Evolutionary conservation across 2,113 vertebrate species (phyloP).

Genomic region (Desmodus rotundus): DNA sequence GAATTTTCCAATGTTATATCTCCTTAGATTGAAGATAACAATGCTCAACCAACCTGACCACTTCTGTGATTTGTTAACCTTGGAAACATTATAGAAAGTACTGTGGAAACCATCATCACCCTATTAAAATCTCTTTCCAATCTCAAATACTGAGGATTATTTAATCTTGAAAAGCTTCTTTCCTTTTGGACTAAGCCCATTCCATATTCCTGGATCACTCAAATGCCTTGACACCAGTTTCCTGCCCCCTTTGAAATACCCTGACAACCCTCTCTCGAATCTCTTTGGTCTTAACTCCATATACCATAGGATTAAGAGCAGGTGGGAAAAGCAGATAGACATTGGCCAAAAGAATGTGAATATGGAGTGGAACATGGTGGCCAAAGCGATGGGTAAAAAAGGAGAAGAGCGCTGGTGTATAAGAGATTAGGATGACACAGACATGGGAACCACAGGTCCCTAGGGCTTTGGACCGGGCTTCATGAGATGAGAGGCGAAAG

Average conservation of each 20-base stretch:
- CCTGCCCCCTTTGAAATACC: conserved; percentile 28
- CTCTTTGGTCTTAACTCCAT: conserved; percentile 76
- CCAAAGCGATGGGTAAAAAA: conserved; percentile 74
- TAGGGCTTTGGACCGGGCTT: conserved; percentile 69
- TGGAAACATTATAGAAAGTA: background rate
- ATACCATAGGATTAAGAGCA: conserved; percentile 75
- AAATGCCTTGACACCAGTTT: background rate
- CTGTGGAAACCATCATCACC: background rate
- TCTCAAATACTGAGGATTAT: conserved; percentile 1
- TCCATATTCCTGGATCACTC: background rate
- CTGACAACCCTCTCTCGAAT: conserved; percentile 66
- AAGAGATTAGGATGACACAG: conserved; percentile 74
- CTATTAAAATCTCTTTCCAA: background rate
- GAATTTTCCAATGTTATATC: background rate
- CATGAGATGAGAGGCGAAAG: conserved; percentile 57
- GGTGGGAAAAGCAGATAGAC: conserved; percentile 74
- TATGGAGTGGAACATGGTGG: conserved; percentile 45
- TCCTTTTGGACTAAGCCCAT: background rate
- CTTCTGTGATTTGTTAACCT: background rate
- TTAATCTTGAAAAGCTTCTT: background rate
- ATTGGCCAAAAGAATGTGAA: conserved; percentile 72
- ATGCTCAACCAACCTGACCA: background rate
- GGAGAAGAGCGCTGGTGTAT: conserved; percentile 74
- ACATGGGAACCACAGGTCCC: conserved; percentile 74
- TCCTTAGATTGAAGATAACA: background rate